Base-by-base conservation (phyloP, 2,113 vertebrate genomes). In the Centropus unirufus region DNA sequence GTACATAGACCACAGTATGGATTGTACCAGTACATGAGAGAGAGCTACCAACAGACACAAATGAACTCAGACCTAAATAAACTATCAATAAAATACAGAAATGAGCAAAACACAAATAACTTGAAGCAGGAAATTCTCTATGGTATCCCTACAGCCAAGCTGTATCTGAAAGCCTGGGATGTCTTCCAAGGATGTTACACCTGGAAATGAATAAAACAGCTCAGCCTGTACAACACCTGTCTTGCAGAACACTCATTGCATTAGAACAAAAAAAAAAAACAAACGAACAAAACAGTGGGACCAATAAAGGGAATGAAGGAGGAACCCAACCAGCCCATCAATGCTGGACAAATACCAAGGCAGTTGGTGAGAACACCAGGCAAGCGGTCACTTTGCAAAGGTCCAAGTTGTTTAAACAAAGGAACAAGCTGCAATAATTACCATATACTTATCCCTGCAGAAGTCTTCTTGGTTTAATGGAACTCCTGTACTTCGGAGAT, bases 181-280 rank as follows among this genome's bases (percentile, higher is more conserved):
- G 12, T 18, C 55, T 93, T 96, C 92, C 92, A 96, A 90, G 47
- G 83, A 86, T 94, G 80, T 68, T 94, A 83, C 63, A 94, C 91
- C 83, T 95, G 86, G 79, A 96, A 93, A 96, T 78, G 90, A 86
- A 92, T 70, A 68, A 88, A 92, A 74, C 51, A 92, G 89, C 92
- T 81, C 91, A 78, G 80, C 36, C 52, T 74, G 34, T 52, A 87
- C 58, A 90, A 83, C 76, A 93, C 80, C 88, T 90, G 89, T 67
- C 92, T 90, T 81, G 79, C 73, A 93, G 64, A 95, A 83, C 34
- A 93, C 13, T 18, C 61, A 39, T 16, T 81, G 73, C 83, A 93
- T 49, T 86, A 90, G 74, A 83, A 58, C 61, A 42, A 93, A 96
- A 57, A 49, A 85, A 86, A 78, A 36, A 36, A 36, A 36, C 36